A percentile compares a stretch with the other conserved stretches of the same genome.
Evolutionary conservation across 1,140 invertebrate genomes (phyloP).

Genomic region (Saccostrea echinata): DNA sequence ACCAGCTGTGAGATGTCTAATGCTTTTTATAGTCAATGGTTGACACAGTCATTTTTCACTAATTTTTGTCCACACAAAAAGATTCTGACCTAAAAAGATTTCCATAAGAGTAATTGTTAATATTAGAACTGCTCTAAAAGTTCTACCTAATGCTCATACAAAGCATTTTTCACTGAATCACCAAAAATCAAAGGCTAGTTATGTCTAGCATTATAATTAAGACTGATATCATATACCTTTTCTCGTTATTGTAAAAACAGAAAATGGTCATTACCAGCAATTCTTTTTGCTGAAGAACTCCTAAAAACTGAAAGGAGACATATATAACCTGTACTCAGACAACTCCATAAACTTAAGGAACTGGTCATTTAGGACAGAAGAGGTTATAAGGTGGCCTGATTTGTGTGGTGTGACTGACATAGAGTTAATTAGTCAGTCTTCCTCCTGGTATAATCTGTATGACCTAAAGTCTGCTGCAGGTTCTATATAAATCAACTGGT

Average conservation of each 20-base stretch:
- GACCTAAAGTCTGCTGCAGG: constrained; percentile 33
- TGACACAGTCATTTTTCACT: not conserved
- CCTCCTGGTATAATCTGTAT: not conserved
- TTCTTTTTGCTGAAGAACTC: not conserved
- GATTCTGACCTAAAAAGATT: not conserved
- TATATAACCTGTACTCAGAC: not conserved
- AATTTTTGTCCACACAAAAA: not conserved
- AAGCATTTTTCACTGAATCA: not conserved
- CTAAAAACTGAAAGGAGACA: constrained; percentile 14
- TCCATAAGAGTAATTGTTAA: not conserved
- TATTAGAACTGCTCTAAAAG: not conserved
- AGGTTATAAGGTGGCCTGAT: not conserved
- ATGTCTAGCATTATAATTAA: not conserved
- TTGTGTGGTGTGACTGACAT: constrained; percentile 32
- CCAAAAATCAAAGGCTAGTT: not conserved
- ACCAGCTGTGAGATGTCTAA: constrained; percentile 3
- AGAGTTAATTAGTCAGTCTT: constrained; percentile 25
- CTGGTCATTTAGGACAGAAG: constrained; percentile 21
- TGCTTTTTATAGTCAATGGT: constrained; percentile 1
- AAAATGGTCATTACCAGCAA: not conserved
- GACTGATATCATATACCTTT: not conserved
- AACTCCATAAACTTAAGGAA: not conserved
- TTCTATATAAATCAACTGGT: constrained; percentile 15
- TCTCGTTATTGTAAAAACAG: not conserved
- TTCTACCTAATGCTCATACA: not conserved